Conservation (phyloP, 2,797 vertebrate species). For the Alosa sapidissima region DNA sequence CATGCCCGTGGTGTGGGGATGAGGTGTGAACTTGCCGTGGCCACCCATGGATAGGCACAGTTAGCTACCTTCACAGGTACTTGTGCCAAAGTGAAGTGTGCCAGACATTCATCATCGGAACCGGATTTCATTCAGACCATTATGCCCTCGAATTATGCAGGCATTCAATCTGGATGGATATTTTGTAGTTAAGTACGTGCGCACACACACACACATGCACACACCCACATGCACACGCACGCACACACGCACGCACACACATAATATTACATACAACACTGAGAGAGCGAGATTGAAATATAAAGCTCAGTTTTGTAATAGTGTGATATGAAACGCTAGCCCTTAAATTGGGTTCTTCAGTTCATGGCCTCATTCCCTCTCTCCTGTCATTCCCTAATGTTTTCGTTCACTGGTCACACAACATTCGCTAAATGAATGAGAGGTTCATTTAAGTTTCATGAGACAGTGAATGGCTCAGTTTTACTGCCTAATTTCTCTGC, state of each 20-base stretch:
- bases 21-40: slow-evolving; percentile 30
- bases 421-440: slow-evolving; percentile 41
- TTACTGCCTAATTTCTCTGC: slow-evolving; percentile 52
- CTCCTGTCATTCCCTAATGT: slow-evolving; percentile 20
- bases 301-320: background rate
- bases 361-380: background rate
- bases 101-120: background rate
- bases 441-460: slow-evolving; percentile 40
- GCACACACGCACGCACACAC: background rate
- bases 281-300: background rate
- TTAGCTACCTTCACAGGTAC: slow-evolving; percentile 6
- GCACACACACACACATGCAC: slow-evolving; percentile 5
- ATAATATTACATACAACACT: background rate
- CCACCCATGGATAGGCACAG: slow-evolving; percentile 13
- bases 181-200: background rate
- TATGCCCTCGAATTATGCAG: background rate
- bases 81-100: background rate
- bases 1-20: slow-evolving; percentile 40
- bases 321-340: background rate
- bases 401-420: slow-evolving; percentile 30
- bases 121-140: background rate
- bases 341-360: background rate
- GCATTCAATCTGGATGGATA: background rate
- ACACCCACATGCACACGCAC: background rate
- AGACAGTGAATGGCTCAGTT: slow-evolving; percentile 47